Base-by-base conservation (phyloP, 2,888 invertebrate species). In the Aspidiotus destructor region DNA sequence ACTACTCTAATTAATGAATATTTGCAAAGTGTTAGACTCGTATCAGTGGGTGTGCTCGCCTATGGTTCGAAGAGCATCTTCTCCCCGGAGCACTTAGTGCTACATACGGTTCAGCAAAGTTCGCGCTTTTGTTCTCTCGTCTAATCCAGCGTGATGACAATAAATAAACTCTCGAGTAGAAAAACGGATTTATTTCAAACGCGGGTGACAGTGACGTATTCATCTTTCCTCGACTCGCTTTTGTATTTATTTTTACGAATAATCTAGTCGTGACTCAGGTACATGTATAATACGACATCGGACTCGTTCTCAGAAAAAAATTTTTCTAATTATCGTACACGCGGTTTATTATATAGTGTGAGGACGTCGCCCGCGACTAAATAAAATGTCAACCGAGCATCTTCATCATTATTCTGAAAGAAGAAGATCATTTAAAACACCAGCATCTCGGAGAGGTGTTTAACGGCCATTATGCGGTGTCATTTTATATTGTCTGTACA, bases 391-490 rank as follows among this genome's bases (percentile, higher is more conserved):
- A 48, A 48, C 48, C 11, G n/a, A 2, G 48, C 10, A 2, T 48
- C 48, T 48, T 6, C 6, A 13, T 48, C 6, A n/a, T 48, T 48
- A n/a, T 48, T 48, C 48, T 11, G 48, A 13, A 13, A 48, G 10
- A 48, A 48, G n/a, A 48, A 48, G n/a, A 48, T 48, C 48, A 48
- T 48, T 48, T n/a, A 48, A 44, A 11, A n/a, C 48, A 13, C 48
- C 10, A 48, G n/a, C n/a, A 48, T 48, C 48, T 13, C 48, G 48
- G 10, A 11, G 48, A 48, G 48, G 48, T 48, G n/a, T 48, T 48
- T 48, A 48, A 48, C 48, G 48, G n/a, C 48, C 48, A 48, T 48
- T 48, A n/a, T 48, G 48, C 48, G 48, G 48, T 48, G 10, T 48
- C n/a, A 13, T 48, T 48, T 48, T 28, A 28, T 28, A 28, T 28